Evolutionary conservation across 2,888 invertebrate genomes (phyloP), one percentile per base, ranked within the genome.

Genomic region (Leptopilina myrica): DNA sequence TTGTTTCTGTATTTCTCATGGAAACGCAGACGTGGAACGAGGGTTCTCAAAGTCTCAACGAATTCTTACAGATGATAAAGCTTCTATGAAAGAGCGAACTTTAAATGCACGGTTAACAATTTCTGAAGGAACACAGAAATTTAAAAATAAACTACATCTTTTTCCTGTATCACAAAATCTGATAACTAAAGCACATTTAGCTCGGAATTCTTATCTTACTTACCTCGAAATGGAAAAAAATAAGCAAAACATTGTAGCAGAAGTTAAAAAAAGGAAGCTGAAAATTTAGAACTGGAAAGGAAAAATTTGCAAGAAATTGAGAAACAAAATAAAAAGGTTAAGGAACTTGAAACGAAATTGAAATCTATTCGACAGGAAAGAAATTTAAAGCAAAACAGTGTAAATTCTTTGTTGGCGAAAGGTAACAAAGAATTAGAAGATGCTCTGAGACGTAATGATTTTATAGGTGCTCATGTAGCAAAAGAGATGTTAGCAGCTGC

Each of bases 71-170:
- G 59, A 59, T n/a, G n/a, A 59, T 59, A 59, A 59, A 59, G 15
- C 59, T 4, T n/a, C 59, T 59, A 59, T 59, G n/a, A 59, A 59
- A 59, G 59, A 59, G 59, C 14, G 59, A n/a, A 14, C 59, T n/a
- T 7, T 59, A 4, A 8, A 59, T 59, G 59, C 59, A n/a, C 59
- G 59, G 8, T 59, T 59, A 15, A 5, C 59, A 59, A 8, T 59
- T 59, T 59, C 6, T n/a, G 59, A 59, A n/a, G 59, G n/a, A 59
- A 59, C 59, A 15, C n/a, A 59, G 15, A 15, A 15, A 4, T 59
- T 59, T 59, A 59, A 59, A 15, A n/a, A n/a, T n/a, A 59, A 59
- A n/a, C n/a, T 59, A 59, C 59, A 59, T 59, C 59, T 59, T 59
- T 59, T 59, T 59, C 59, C 15, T 5, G 59, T 59, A 12, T n/a